A percentile compares a stretch with the other conserved stretches of the same genome.
Evolutionary conservation across 92 coral and sea anemone genomes (phyloP).

Genomic region (Bergia puertoricense): DNA sequence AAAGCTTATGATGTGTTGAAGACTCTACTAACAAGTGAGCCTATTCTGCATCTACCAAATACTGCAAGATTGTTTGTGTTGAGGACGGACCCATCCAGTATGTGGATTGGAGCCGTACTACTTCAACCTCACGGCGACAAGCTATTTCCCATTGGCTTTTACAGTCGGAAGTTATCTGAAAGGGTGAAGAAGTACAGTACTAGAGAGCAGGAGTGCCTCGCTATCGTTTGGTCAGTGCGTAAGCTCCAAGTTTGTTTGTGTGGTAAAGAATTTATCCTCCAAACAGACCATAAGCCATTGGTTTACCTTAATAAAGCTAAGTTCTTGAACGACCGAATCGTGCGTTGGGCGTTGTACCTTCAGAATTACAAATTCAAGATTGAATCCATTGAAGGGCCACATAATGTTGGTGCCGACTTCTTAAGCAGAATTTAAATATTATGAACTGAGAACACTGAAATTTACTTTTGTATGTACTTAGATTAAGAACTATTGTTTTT

Average conservation of each 20-base stretch:
- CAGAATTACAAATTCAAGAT: no score
- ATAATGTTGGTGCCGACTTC: no score
- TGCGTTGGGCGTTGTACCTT: no score
- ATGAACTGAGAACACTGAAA: no score
- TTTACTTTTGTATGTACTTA: no score
- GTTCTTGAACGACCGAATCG: background rate
- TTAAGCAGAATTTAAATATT: no score
- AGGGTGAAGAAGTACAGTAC: slow-evolving; percentile 19
- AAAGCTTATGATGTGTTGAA: slow-evolving; percentile 16
- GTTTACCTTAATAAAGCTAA: slow-evolving; percentile 11
- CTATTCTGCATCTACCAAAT: slow-evolving; percentile 22
- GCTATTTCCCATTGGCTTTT: slow-evolving; percentile 3
- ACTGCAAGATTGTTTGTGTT: background rate
- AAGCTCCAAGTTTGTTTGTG: slow-evolving; percentile 10
- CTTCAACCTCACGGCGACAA: slow-evolving; percentile 3
- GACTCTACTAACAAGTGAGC: background rate
- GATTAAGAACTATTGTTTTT: no score
- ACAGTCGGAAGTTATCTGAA: slow-evolving; percentile 1
- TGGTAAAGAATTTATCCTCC: slow-evolving; percentile 15
- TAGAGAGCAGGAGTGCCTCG: slow-evolving; percentile 19
- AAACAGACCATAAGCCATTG: slow-evolving; percentile 32
- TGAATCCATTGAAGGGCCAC: no score
- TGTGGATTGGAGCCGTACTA: slow-evolving; percentile 13
- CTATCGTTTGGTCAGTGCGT: slow-evolving; percentile 15
- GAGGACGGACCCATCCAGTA: slow-evolving; percentile 12